phyloP scores from a whole-genome alignment of 2,888 invertebrate genomes.

The Drosophila multiciliata region DNA sequence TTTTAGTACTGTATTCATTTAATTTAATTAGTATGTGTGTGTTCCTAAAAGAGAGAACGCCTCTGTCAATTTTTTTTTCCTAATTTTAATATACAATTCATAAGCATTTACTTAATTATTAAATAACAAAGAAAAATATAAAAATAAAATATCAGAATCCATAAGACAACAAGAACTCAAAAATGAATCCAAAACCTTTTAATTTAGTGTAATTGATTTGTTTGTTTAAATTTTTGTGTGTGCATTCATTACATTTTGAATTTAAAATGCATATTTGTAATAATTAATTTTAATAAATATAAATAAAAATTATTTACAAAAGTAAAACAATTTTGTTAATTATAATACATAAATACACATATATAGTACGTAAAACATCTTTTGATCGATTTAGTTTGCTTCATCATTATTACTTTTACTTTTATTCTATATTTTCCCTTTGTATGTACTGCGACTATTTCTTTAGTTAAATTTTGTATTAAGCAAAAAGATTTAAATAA shows the following conservation, averaged over 20 bases:
- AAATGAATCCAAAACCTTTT: conserved; percentile 10
- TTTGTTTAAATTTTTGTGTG: conserved; percentile 76
- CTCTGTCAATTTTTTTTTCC: conserved; percentile 18
- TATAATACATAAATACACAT: conserved; percentile 39
- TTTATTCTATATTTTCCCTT: conserved; percentile 33
- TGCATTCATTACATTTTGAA: conserved; percentile 56
- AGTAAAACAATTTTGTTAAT: conserved; percentile 51
- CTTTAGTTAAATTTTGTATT: conserved; percentile 69
- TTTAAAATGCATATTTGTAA: conserved; percentile 43
- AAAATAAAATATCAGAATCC: conserved; percentile 26
- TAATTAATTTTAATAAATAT: conserved; percentile 45
- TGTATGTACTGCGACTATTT: conserved; percentile 56
- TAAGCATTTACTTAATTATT: conserved; percentile 75
- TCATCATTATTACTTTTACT: conserved; percentile 30
- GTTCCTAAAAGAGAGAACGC: conserved; percentile 32
- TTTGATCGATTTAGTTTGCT: conserved; percentile 23
- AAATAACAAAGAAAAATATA: conserved; percentile 43
- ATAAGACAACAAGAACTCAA: conserved; percentile 16
- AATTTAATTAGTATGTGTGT: conserved; percentile 38
- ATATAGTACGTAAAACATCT: conserved; percentile 42
- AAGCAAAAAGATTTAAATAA: conserved; percentile 52
- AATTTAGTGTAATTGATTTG: conserved; percentile 34
- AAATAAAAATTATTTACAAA: conserved; percentile 21
- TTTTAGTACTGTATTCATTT: conserved; percentile 17
- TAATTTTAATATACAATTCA: conserved; percentile 49